phyloP scores from a whole-genome alignment of 2,888 invertebrate species.

The Melanostoma mellinum region DNA sequence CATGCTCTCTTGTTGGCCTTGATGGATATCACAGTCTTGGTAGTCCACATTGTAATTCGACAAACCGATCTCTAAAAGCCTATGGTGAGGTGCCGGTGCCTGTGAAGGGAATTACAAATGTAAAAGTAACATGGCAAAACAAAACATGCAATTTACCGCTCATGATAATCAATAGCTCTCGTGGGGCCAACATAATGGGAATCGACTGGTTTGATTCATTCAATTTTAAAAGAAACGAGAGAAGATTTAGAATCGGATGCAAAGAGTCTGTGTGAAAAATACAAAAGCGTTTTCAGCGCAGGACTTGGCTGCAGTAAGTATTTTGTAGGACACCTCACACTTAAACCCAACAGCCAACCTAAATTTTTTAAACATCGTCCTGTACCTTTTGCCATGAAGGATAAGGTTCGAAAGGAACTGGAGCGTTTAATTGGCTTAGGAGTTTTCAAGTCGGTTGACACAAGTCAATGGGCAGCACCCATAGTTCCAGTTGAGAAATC shows the following conservation, averaged over 20 bases:
- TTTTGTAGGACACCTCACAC: neutral
- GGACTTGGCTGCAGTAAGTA: conserved; percentile 11
- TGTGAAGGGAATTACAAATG: conserved; percentile 3
- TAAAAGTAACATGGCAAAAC: neutral
- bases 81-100: conserved; percentile 15
- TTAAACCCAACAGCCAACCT: conserved; percentile 44
- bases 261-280: too few species aligned
- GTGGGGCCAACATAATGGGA: conserved; percentile 8
- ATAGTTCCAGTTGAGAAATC: conserved; percentile 77
- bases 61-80: neutral
- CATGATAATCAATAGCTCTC: neutral
- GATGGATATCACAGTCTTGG: conserved; percentile 9
- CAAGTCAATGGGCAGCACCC: conserved; percentile 75
- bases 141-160: conserved; percentile 19
- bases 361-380: conserved; percentile 43
- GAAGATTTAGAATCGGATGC: too few species aligned
- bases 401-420: conserved; percentile 14
- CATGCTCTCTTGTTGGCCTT: conserved; percentile 6
- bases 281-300: conserved; percentile 3
- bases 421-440: conserved; percentile 2
- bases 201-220: conserved; percentile 31
- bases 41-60: conserved; percentile 7
- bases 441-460: conserved; percentile 17
- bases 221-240: neutral
- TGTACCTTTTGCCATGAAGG: conserved; percentile 56